Conservation (phyloP, 1,140 invertebrate genomes). For the Drosophila aff. region DNA sequence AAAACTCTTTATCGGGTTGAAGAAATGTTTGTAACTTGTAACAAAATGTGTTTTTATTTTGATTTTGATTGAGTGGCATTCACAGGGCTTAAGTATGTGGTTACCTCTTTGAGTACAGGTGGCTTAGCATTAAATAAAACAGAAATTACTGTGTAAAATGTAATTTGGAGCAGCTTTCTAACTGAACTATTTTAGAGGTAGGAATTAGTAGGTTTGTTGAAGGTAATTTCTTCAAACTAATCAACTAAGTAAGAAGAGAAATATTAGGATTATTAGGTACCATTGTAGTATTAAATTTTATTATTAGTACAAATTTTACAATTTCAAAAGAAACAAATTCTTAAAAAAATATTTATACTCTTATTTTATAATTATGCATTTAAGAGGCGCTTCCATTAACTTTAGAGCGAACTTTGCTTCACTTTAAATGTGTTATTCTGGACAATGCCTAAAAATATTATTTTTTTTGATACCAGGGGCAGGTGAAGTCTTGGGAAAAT, state of each 20-base stretch:
- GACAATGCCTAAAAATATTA: neutral
- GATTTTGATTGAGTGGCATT: neutral
- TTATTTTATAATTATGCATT: neutral
- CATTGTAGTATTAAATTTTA: neutral
- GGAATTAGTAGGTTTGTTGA: neutral
- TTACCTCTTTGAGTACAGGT: neutral
- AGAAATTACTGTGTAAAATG: neutral
- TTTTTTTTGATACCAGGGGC: constrained; percentile 8
- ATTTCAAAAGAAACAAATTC: neutral
- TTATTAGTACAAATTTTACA: too few relatives aligned
- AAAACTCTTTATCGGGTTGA: constrained; percentile 42
- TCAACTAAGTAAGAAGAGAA: neutral
- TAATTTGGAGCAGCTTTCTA: neutral
- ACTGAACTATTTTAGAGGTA: neutral
- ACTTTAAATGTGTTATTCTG: neutral
- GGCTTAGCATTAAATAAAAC: neutral
- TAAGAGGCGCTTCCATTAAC: neutral
- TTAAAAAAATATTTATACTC: too few relatives aligned
- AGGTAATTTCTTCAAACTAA: neutral
- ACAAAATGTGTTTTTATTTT: constrained; percentile 10
- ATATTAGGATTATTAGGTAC: neutral
- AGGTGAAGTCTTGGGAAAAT: constrained; percentile 52
- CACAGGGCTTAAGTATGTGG: neutral
- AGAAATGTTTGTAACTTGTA: constrained; percentile 2
- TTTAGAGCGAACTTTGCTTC: neutral